phyloP scores from a whole-genome alignment of 2,888 invertebrate genomes.

The Clunio marinus region DNA sequence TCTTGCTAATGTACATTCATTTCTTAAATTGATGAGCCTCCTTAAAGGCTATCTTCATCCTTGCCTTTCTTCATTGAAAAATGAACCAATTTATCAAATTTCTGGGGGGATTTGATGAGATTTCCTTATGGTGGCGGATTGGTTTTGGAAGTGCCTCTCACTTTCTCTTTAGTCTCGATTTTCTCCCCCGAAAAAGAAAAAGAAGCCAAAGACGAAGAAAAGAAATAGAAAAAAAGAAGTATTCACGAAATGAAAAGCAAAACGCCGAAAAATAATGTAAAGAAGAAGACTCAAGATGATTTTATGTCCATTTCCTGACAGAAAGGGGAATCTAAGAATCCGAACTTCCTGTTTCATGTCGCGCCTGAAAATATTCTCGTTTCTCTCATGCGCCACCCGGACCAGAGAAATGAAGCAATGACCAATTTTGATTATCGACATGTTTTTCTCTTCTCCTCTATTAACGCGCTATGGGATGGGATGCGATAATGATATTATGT shows the following conservation, averaged over 20 bases:
- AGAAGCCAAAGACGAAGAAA: not conserved
- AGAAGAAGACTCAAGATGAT: not conserved
- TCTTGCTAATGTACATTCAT: not conserved
- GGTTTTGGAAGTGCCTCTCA: constrained; percentile 13
- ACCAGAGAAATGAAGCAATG: not conserved
- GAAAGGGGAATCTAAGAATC: not conserved
- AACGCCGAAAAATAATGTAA: constrained; percentile 3
- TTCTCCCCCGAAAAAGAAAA: constrained; percentile 1
- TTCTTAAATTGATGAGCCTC: not conserved
- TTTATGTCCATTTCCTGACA: too few relatives aligned
- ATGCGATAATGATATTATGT: not conserved
- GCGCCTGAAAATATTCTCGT: not conserved
- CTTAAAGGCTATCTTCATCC: not conserved
- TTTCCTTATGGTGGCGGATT: not conserved
- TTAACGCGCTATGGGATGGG: not conserved
- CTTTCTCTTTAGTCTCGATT: constrained; percentile 37
- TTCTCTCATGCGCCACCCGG: not conserved
- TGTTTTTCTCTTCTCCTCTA: not conserved
- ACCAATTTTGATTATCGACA: not conserved
- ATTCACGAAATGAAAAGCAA: constrained; percentile 5
- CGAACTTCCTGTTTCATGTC: not conserved
- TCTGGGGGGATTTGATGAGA: not conserved
- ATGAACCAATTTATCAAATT: constrained; percentile 5
- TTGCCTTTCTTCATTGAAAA: not conserved
- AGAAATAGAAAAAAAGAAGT: not conserved